Evolutionary conservation across 2,888 invertebrate species (phyloP), one percentile per base, ranked within the genome.

Genomic region (Chrysolina haemoptera): DNA sequence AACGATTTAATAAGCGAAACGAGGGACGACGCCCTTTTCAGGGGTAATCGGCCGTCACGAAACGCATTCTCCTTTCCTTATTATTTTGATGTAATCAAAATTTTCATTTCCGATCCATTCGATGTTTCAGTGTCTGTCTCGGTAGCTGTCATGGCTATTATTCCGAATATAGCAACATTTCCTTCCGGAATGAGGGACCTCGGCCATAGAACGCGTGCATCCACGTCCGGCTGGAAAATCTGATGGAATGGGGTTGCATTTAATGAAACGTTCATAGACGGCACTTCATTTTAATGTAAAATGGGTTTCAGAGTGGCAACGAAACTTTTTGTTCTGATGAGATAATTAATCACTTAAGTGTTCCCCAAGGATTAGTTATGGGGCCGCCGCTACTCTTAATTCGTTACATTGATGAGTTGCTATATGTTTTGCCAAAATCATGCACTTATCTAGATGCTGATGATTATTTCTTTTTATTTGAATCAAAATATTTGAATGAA

Each of bases 1-100:
- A 78, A 76, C 76, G 77, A 80, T 79, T 79, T 78, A 80, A 82
- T 81, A 80, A 79, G 71, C 71, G 78, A 81, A 78, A 80, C 78
- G 75, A 71, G 74, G 77, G 76, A 74, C 76, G 76, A 77, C 79
- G 80, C 79, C 79, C 76, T 79, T 78, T 72, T 71, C 62, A 40
- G 63, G 69, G 74, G 72, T 76, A 74, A 71, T 75, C 72, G 74
- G 71, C 70, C 72, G 69, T 70, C 62, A 66, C 71, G 69, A 53
- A 74, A 75, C 75, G 75, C 72, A 62, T 69, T 71, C 55, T 46
- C 40, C 43, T 64, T 73, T 66, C 62, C 70, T 73, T 71, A 70
- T 71, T 77, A 65, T 72, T 74, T 74, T 72, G 27, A 62, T 55
- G 55, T 46, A 46, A 43, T 65, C 43, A 46, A 22, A 50, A 66